phyloP scores from a whole-genome alignment of 2,888 invertebrate genomes.

The Deladenus siricidicola region DNA sequence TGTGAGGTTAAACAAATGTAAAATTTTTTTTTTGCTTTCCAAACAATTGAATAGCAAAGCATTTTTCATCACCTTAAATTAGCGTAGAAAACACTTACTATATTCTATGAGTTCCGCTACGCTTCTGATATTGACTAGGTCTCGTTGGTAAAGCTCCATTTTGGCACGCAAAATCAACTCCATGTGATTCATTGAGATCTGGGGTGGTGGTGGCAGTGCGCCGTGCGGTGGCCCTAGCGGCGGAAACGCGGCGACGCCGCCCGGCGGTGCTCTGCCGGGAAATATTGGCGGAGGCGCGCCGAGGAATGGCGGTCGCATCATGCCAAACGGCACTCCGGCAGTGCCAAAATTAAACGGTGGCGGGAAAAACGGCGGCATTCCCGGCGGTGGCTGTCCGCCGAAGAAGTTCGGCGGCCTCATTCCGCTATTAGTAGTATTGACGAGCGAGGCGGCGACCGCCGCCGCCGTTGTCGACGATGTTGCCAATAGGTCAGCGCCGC shows the following conservation, averaged over 20 bases:
- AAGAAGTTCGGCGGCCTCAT: too few species aligned
- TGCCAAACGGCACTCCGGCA: too few species aligned
- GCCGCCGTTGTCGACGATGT: background rate
- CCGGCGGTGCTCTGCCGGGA: background rate
- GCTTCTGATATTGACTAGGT: constrained; percentile 13
- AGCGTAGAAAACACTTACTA: constrained; percentile 10
- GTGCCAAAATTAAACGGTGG: too few species aligned
- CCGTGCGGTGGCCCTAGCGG: background rate
- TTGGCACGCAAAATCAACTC: constrained; percentile 13
- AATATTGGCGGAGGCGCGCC: background rate
- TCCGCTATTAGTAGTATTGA: too few species aligned
- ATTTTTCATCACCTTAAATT: too few species aligned
- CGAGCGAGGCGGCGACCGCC: too few species aligned
- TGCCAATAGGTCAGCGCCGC: too few species aligned
- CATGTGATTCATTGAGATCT: too few species aligned
- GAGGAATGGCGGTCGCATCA: background rate
- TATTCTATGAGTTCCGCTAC: constrained; percentile 21
- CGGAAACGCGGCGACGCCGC: background rate
- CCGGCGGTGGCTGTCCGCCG: background rate
- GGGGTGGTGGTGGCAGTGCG: background rate
- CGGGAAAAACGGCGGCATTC: background rate
- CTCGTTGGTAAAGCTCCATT: constrained; percentile 21
- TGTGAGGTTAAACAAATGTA: too few species aligned
- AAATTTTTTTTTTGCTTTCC: too few species aligned
- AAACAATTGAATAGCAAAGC: too few species aligned